Evolutionary conservation across 1,140 invertebrate genomes (phyloP), one percentile per base, ranked within the genome.

Genomic region (Zeugodacus cucurbitae): DNA sequence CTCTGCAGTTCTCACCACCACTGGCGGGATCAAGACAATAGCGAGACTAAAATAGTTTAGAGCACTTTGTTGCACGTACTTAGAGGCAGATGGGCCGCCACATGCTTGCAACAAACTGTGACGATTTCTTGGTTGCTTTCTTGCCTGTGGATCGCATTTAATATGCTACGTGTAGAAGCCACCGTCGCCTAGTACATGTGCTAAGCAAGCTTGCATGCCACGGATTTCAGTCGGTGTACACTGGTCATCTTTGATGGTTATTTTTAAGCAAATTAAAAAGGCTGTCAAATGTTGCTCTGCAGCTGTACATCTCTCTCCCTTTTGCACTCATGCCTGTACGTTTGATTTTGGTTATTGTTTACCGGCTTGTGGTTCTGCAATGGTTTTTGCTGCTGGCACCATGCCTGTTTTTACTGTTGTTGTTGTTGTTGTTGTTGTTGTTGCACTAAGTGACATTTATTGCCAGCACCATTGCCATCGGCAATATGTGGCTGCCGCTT

Each of bases 381-480:
- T 48, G 26, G 26, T 41, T 82, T 41, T 7, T 54, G 74, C 22
- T 74, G 70, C 20, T 70, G 14, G 14, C 48, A 17, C 14, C n/a
- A n/a, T n/a, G n/a, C n/a, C n/a, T n/a, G n/a, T n/a, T n/a, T n/a
- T n/a, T n/a, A n/a, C n/a, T n/a, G 58, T 62, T n/a, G n/a, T n/a
- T 37, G 70, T 22, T 44, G n/a, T 26, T 44, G 37, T 82, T 82
- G 7, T 41, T 82, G 34, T 29, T 82, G 22, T 82, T 82, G 74
- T 41, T 82, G 41, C 26, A 22, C 48, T 82, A 41, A 82, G 74
- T 82, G 74, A 54, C 74, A 82, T 82, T 82, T 82, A 54, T 82
- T 82, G 74, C 74, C 41, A 48, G 74, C 74, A 54, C 41, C 74
- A 82, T 82, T 82, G 74, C 41, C 74, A 82, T 82, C 74, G 74